Percentiles rank a stretch among this genome's conserved stretches.
These are phyloP conservation scores for Chrysina gloriosa DNA, from an alignment of 2,888 invertebrate species.

Conservation along the genomic window DNA sequence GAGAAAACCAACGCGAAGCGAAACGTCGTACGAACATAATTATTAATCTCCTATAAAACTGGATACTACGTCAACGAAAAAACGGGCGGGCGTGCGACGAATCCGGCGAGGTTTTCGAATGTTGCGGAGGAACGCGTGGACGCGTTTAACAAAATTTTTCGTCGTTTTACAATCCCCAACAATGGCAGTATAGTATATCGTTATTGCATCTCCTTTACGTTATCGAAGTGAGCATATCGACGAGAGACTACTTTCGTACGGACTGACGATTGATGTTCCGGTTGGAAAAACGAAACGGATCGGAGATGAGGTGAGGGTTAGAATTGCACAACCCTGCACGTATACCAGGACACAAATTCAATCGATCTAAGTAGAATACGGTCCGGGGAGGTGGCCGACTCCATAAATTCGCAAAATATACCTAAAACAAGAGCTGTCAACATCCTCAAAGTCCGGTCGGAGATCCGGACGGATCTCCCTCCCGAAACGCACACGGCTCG, in stretches of 20 bases:
- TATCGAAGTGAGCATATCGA: too few relatives aligned
- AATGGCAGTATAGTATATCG: constrained; percentile 41
- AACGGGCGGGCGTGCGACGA: background rate
- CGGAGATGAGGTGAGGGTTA: constrained; percentile 40
- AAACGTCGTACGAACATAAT: constrained; percentile 16
- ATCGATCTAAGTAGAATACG: constrained; percentile 57
- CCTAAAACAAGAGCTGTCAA: constrained; percentile 50
- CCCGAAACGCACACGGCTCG: constrained; percentile 25
- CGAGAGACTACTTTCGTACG: too few relatives aligned
- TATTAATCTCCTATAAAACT: constrained; percentile 24
- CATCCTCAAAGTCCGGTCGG: constrained; percentile 46
- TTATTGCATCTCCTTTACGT: constrained; percentile 15
- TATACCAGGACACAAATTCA: constrained; percentile 57
- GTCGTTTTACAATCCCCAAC: constrained; percentile 48
- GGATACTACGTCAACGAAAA: background rate
- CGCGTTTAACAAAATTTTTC: constrained; percentile 44
- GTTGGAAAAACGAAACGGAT: constrained; percentile 2
- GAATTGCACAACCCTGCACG: constrained; percentile 50
- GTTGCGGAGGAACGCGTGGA: constrained; percentile 37
- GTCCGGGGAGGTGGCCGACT: constrained; percentile 52
- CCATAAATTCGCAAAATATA: constrained; percentile 50
- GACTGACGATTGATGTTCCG: background rate
- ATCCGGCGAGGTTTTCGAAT: constrained; percentile 4
- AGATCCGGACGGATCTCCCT: constrained; percentile 46
- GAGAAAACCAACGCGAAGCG: constrained; percentile 35